Evolutionary conservation across 2,888 invertebrate genomes (phyloP), one percentile per base, ranked within the genome.

Genomic region (Amaurobius ferox): DNA sequence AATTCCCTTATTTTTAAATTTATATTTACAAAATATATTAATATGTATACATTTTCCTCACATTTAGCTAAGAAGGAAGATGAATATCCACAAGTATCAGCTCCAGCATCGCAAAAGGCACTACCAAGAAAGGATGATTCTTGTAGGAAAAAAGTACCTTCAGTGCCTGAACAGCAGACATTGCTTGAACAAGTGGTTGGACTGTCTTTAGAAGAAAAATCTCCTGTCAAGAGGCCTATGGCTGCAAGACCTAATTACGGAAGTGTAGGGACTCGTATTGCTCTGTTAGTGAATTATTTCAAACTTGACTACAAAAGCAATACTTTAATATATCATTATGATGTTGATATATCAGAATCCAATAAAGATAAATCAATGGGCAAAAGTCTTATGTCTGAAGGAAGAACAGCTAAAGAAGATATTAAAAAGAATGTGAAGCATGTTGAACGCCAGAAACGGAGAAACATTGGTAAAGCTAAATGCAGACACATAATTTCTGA

Each of bases 311-410:
- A 93, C 83, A 93, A 93, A 13, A 91, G 92, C 76, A 90, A 92
- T 9, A 91, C 91, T 88, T 92, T 93, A 55, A 23, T 55, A 61
- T 92, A 93, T 89, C 93, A 93, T 89, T 93, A 93, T 90, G 92
- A 92, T 87, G 91, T 93, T 67, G 91, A 91, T 88, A 92, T 93
- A 30, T n/a, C 23, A 16, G 28, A 29, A 11, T 13, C 29, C 1
- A 35, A n/a, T 9, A 61, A 62, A 26, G 61, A 62, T 23, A 62
- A 44, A 16, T 62, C 61, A 74, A 16, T 26, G 9, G 35, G 62
- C 16, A 61, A 74, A 23, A 55, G 72, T 55, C n/a, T 68, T 40
- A 23, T 68, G 2, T 9, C 68, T 40, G 13, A 39, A 28, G 40
- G 40, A 26, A 68, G 28, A 68, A 72, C 48, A 35, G 28, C 23